A percentile compares a stretch with the other conserved stretches of the same genome.
Conservation (phyloP, 2,113 vertebrate genomes). For the Sebastes schlegelii region DNA sequence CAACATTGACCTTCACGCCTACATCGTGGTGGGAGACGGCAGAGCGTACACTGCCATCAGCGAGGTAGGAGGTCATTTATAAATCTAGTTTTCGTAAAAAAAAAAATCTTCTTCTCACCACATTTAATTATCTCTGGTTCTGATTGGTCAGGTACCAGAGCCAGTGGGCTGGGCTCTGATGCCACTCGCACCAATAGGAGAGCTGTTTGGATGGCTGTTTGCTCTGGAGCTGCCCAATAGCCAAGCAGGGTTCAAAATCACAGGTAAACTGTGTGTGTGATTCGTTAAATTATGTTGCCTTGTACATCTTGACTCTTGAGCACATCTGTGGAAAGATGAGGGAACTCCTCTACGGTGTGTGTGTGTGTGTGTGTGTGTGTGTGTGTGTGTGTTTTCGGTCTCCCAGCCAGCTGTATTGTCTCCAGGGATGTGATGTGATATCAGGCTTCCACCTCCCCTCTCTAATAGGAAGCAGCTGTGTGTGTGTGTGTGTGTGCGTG, state of each 20-base stretch:
- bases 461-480: slow-evolving; percentile 71
- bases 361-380: slow-evolving; percentile 41
- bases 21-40: slow-evolving; percentile 94
- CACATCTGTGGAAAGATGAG: slow-evolving; percentile 33
- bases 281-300: slow-evolving; percentile 20
- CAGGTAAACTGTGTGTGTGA: slow-evolving; percentile 81
- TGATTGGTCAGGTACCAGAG: slow-evolving; percentile 84
- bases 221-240: slow-evolving; percentile 92
- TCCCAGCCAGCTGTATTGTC: slow-evolving; percentile 59
- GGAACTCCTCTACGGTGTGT: slow-evolving; percentile 48
- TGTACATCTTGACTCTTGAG: background rate
- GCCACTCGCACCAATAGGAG: slow-evolving; percentile 90
- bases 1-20: slow-evolving; percentile 91
- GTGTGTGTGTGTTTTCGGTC: slow-evolving; percentile 45
- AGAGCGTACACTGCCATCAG: slow-evolving; percentile 94
- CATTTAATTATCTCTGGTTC: background rate
- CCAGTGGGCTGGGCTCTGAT: slow-evolving; percentile 89
- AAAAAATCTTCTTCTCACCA: background rate
- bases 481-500: slow-evolving; percentile 48
- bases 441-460: slow-evolving; percentile 65
- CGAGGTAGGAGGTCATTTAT: slow-evolving; percentile 63
- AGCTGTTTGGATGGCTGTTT: slow-evolving; percentile 96
- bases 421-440: slow-evolving; percentile 74
- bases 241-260: slow-evolving; percentile 92
- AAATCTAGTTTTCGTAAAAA: background rate